These are phyloP conservation scores for Xanthia icteritia DNA, from an alignment of 2,888 invertebrate genomes.

Conservation along the genomic window DNA sequence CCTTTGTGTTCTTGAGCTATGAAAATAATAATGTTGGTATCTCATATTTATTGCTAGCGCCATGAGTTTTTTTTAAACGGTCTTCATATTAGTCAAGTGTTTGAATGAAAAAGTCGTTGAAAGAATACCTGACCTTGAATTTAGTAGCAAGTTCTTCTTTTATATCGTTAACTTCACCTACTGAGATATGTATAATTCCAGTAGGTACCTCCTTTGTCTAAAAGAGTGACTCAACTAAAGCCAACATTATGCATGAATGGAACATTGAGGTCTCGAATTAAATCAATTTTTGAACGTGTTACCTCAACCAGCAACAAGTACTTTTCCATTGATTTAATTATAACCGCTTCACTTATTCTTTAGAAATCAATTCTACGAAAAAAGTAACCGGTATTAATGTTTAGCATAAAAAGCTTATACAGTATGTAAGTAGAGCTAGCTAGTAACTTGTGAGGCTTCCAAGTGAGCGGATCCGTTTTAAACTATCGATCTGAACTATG, in stretches of 20 bases:
- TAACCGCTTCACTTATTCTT: slow-evolving; percentile 54
- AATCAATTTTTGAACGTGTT: slow-evolving; percentile 18
- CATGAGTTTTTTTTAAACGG: neutral
- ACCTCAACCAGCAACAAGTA: slow-evolving; percentile 20
- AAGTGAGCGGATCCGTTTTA: slow-evolving; percentile 61
- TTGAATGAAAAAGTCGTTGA: neutral
- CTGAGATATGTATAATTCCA: neutral
- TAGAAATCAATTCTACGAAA: slow-evolving; percentile 63
- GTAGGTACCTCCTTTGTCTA: neutral
- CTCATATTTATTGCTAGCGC: neutral
- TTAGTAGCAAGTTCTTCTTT: neutral
- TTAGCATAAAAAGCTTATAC: slow-evolving; percentile 56
- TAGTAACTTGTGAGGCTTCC: slow-evolving; percentile 60
- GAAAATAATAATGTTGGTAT: neutral
- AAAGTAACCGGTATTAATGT: slow-evolving; percentile 51
- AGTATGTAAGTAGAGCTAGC: slow-evolving; percentile 57
- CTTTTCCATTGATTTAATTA: slow-evolving; percentile 60
- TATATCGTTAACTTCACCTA: neutral
- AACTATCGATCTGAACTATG: slow-evolving; percentile 56
- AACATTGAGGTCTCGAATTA: neutral
- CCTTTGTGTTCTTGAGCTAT: slow-evolving; percentile 27
- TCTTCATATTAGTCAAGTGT: neutral
- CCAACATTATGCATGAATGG: neutral
- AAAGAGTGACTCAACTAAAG: neutral
- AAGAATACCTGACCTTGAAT: neutral